Conservation (phyloP, 2,797 vertebrate genomes). For the Gallinago nigripennis region DNA sequence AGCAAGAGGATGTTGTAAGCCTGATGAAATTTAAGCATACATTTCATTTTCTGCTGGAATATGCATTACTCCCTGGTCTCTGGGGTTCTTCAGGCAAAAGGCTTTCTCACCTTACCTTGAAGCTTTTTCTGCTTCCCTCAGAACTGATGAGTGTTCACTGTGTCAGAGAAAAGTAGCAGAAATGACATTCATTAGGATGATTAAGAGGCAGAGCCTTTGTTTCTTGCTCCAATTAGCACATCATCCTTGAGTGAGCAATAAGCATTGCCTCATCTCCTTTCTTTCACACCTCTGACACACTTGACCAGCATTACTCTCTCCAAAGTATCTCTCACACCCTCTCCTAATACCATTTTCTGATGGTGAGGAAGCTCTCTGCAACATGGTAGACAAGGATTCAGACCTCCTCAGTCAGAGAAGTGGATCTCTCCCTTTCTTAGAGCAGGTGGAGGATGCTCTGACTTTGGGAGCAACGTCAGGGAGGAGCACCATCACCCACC, state of each 20-base stretch:
- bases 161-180: background rate
- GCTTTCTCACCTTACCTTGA: background rate
- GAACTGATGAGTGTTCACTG: background rate
- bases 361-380: accelerated
- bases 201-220: background rate
- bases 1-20: background rate
- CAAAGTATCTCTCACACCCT: background rate
- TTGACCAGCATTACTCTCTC: background rate
- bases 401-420: accelerated
- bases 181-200: background rate
- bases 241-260: background rate
- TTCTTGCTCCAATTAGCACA: background rate
- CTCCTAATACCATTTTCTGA: background rate
- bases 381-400: background rate
- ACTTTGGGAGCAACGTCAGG: background rate
- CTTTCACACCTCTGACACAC: background rate
- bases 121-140: background rate
- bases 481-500: background rate
- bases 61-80: background rate
- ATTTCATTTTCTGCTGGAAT: slow-evolving; percentile 3
- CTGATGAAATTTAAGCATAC: background rate
- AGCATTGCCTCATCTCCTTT: background rate
- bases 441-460: background rate
- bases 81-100: background rate
- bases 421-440: background rate